These are phyloP conservation scores for Philopedon plagiatum DNA, from an alignment of 2,888 invertebrate genomes.

Conservation along the genomic window DNA sequence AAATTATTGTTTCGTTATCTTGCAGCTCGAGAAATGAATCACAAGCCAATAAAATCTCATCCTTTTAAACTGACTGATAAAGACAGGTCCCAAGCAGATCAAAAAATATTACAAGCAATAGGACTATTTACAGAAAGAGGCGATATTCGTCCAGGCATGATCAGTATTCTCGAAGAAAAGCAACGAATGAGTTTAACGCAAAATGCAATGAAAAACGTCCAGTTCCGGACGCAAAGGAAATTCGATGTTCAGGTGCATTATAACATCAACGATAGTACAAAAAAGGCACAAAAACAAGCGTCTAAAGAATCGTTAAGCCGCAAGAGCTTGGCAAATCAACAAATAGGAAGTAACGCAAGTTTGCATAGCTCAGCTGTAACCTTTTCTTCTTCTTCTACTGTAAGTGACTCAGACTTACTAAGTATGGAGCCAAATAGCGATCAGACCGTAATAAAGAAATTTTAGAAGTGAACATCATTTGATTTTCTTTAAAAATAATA, in stretches of 20 bases:
- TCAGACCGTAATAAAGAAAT: constrained; percentile 12
- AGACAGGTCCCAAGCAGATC: constrained; percentile 50
- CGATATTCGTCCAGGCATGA: constrained; percentile 53
- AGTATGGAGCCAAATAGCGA: not conserved
- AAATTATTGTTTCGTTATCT: not conserved
- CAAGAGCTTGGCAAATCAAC: not conserved
- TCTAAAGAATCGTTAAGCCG: constrained; percentile 22
- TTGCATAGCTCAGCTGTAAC: constrained; percentile 11
- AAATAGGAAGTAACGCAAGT: not conserved
- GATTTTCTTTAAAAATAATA: not conserved
- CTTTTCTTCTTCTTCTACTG: constrained; percentile 12
- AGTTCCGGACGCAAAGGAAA: constrained; percentile 53
- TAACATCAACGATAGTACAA: constrained; percentile 38
- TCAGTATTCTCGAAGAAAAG: constrained; percentile 52
- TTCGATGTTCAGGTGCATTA: constrained; percentile 52
- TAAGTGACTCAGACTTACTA: constrained; percentile 37
- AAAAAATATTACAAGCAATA: constrained; percentile 51
- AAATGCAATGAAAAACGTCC: constrained; percentile 50
- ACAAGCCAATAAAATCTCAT: constrained; percentile 38
- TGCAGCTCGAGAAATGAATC: not conserved
- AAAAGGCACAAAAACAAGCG: not conserved
- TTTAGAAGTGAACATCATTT: not conserved
- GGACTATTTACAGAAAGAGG: constrained; percentile 55
- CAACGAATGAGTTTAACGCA: constrained; percentile 44
- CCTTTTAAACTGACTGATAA: constrained; percentile 53